Percentiles rank a stretch among this genome's conserved stretches.
phyloP scores from a whole-genome alignment of 2,888 invertebrate genomes.

The Tipula unca region DNA sequence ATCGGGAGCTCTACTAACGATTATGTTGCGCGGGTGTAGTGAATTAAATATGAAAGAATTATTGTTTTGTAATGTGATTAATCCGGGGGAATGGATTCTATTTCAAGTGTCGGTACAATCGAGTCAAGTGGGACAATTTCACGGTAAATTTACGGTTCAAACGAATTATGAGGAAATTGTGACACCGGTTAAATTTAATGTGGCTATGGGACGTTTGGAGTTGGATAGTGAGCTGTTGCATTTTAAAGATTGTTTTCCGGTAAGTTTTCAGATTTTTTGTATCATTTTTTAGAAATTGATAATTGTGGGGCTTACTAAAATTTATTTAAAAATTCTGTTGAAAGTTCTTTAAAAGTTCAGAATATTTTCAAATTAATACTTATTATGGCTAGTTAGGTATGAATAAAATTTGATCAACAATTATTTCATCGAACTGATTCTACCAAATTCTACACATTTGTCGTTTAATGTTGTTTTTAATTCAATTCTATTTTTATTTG shows the following conservation, averaged over 20 bases:
- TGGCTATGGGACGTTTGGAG: constrained; percentile 65
- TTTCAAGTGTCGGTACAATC: constrained; percentile 63
- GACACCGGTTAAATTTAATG: constrained; percentile 63
- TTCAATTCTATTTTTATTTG: no score
- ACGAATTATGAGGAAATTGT: constrained; percentile 61
- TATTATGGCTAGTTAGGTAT: no score
- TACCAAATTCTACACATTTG: no score
- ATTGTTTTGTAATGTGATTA: constrained; percentile 45
- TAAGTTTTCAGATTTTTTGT: constrained; percentile 41
- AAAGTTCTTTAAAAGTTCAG: no score
- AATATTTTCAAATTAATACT: no score
- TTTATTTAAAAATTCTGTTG: no score
- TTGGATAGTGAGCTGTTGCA: constrained; percentile 57
- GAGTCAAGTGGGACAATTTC: constrained; percentile 55
- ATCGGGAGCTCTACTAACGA: constrained; percentile 25
- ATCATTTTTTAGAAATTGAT: no score
- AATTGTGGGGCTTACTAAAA: no score
- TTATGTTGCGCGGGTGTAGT: constrained; percentile 25
- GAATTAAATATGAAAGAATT: constrained; percentile 25
- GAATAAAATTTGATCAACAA: no score
- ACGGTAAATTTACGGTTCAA: constrained; percentile 61
- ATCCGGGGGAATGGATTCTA: constrained; percentile 55
- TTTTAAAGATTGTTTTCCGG: constrained; percentile 74
- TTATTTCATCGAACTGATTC: no score
- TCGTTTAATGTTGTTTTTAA: no score